Percentiles rank a stretch among this genome's conserved stretches.
These are phyloP conservation scores for Zoroaster sp. DNA, from an alignment of 53 echinoderm and acorn worm species.

Conservation along the genomic window DNA sequence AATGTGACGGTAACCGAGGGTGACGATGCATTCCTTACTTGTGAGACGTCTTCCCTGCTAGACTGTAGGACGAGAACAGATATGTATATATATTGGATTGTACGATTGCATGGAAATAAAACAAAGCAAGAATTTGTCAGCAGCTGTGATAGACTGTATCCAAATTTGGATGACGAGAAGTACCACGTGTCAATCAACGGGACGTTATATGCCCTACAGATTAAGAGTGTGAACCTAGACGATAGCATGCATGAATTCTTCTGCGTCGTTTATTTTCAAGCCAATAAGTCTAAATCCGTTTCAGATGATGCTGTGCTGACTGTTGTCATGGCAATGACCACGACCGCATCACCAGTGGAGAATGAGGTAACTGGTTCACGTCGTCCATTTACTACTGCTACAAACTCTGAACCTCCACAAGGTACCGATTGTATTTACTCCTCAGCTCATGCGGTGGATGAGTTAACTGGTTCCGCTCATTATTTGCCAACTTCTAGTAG, in stretches of 20 bases:
- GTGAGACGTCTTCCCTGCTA: neutral
- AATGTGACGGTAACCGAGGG: neutral
- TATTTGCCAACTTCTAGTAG: neutral
- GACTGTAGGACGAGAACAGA: neutral
- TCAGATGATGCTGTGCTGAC: neutral
- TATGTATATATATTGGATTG: conserved; percentile 2
- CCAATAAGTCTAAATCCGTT: neutral
- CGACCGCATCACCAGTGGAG: neutral
- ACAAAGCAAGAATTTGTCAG: neutral
- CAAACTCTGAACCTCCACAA: neutral
- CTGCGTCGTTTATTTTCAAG: neutral
- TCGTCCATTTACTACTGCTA: neutral
- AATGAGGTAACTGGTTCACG: neutral
- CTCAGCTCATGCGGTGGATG: too few species aligned
- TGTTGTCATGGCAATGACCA: neutral
- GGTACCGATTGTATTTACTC: neutral
- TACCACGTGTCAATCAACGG: neutral
- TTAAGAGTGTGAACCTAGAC: neutral
- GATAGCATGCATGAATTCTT: neutral
- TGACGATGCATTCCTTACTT: neutral
- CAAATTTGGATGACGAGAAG: neutral
- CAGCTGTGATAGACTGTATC: neutral
- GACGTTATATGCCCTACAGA: neutral
- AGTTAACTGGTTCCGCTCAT: neutral
- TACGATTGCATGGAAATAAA: neutral